Evolutionary conservation across 2,113 vertebrate genomes (phyloP).

Genomic region (Calcarius ornatus): DNA sequence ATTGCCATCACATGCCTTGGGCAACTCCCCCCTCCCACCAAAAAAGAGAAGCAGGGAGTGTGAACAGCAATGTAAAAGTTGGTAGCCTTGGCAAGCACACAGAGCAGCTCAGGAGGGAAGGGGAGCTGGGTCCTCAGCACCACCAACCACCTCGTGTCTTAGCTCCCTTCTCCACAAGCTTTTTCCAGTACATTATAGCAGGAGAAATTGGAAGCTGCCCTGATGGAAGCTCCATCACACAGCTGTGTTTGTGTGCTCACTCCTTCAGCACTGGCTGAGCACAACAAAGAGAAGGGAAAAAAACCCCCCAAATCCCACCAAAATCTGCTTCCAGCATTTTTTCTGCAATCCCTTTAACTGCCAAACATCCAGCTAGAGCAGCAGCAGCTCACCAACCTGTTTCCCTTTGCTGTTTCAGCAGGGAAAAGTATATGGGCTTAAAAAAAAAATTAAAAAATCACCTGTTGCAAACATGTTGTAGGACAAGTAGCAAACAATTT

Average conservation of each 20-base stretch:
- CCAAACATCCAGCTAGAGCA: background rate
- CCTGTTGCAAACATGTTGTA: conserved; percentile 28
- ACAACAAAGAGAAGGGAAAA: background rate
- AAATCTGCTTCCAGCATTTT: background rate
- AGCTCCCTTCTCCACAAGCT: background rate
- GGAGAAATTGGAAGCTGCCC: background rate
- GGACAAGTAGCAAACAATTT: conserved; percentile 31
- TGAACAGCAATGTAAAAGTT: background rate
- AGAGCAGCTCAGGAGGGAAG: background rate
- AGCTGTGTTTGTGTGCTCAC: background rate
- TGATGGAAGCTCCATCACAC: background rate
- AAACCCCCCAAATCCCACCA: background rate
- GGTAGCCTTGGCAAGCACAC: background rate
- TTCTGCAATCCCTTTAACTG: background rate
- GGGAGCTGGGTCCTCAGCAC: background rate
- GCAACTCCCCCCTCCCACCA: background rate
- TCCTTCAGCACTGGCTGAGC: background rate
- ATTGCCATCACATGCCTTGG: background rate
- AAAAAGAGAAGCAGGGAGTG: background rate
- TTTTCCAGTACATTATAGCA: background rate
- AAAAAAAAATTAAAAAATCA: background rate
- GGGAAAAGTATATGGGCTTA: background rate
- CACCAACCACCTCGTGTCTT: background rate
- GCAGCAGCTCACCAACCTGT: background rate
- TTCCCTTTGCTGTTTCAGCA: background rate